Percentiles rank a stretch among this genome's conserved stretches.
Conservation (phyloP, 2,888 invertebrate species). For the Drosophila eohydei region DNA sequence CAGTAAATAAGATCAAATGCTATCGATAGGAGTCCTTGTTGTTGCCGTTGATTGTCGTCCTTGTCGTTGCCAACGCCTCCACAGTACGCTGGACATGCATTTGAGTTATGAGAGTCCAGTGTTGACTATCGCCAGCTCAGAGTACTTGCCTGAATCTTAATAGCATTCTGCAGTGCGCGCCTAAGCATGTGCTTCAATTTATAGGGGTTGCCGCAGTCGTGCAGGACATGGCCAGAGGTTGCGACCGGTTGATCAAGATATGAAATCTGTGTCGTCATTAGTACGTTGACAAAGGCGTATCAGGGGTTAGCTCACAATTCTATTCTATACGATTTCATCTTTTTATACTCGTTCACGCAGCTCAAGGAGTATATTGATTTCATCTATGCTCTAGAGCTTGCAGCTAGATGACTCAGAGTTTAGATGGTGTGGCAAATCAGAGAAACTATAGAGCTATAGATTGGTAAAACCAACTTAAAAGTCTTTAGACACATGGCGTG, state of each 20-base stretch:
- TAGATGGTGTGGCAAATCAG: background rate
- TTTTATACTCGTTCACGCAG: background rate
- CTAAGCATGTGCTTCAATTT: constrained; percentile 80
- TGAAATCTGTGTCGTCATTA: constrained; percentile 78
- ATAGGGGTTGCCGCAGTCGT: constrained; percentile 56
- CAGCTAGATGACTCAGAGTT: background rate
- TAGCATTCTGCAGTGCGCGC: constrained; percentile 65
- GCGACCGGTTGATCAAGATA: constrained; percentile 64
- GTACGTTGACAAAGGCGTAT: constrained; percentile 55
- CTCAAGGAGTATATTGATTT: background rate
- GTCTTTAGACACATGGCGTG: background rate
- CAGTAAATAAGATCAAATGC: constrained; percentile 60
- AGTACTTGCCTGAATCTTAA: constrained; percentile 57
- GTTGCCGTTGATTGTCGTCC: constrained; percentile 54
- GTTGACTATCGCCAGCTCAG: constrained; percentile 9
- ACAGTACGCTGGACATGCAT: constrained; percentile 18
- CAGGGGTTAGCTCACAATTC: constrained; percentile 61
- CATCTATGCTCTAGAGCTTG: background rate
- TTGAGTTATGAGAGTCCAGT: constrained; percentile 37
- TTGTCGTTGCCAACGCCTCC: constrained; percentile 42
- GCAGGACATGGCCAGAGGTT: constrained; percentile 21
- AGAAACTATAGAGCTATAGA: background rate
- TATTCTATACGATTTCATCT: constrained; percentile 29
- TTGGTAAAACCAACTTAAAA: background rate
- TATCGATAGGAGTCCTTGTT: constrained; percentile 49